A percentile compares a stretch with the other conserved stretches of the same genome.
Conservation (phyloP, 2,797 vertebrate species). For the Alexandromys oeconomus region DNA sequence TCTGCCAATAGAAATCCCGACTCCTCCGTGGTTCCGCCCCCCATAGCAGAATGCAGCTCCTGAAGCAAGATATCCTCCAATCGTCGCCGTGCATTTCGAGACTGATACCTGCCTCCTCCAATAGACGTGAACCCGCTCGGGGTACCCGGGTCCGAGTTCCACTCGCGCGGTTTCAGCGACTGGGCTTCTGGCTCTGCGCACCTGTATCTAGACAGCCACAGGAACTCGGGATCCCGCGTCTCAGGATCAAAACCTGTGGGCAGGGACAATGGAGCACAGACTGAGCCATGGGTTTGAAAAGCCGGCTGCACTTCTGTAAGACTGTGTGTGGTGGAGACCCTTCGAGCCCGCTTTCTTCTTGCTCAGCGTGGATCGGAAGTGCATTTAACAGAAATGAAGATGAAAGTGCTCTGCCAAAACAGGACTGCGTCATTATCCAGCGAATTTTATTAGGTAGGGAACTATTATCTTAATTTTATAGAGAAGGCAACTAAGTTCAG, state of each 20-base stretch:
- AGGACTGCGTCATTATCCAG: not conserved
- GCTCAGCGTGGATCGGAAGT: not conserved
- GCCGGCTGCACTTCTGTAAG: not conserved
- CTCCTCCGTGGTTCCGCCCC: not conserved
- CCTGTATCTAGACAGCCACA: slow-evolving; percentile 90
- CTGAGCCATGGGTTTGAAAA: not conserved
- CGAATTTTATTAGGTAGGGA: slow-evolving; percentile 20
- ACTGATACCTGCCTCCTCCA: slow-evolving; percentile 75
- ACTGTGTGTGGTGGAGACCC: not conserved
- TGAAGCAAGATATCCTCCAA: slow-evolving; percentile 30
- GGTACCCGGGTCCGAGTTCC: slow-evolving; percentile 51
- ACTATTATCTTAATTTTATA: slow-evolving; percentile 6
- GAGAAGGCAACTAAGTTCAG: slow-evolving; percentile 10
- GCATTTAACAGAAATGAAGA: not conserved
- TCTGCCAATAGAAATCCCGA: slow-evolving; percentile 47
- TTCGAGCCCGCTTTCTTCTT: not conserved
- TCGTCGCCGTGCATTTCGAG: not conserved
- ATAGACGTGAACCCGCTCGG: not conserved
- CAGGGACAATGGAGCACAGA: not conserved
- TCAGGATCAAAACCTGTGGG: slow-evolving; percentile 67
- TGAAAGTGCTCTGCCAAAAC: not conserved
- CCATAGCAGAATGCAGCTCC: not conserved
- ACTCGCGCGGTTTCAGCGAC: not conserved
- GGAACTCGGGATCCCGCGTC: slow-evolving; percentile 86
- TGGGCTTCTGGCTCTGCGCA: not conserved